Conservation (phyloP, 2,888 invertebrate species). For the Drosophila mercatorum region DNA sequence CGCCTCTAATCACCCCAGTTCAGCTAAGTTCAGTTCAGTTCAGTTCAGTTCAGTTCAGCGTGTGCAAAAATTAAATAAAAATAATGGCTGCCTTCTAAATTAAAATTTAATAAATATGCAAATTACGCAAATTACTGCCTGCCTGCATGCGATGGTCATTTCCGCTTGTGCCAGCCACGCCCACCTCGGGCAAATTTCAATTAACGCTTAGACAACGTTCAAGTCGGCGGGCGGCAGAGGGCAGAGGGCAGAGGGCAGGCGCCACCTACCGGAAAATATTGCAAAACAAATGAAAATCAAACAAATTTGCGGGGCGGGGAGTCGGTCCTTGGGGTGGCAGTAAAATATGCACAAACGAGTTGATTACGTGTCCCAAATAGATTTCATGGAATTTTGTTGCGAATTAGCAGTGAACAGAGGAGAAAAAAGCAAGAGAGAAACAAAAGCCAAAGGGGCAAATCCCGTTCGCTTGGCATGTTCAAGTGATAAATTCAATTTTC, state of each 20-base stretch:
- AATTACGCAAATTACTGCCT: constrained; percentile 68
- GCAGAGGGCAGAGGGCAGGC: constrained; percentile 2
- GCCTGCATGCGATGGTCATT: constrained; percentile 59
- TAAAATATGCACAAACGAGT: constrained; percentile 75
- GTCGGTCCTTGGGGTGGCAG: not conserved
- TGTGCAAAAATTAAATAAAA: not conserved
- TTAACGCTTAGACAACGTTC: constrained; percentile 59
- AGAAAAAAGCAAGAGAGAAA: constrained; percentile 17
- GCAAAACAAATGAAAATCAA: constrained; percentile 40
- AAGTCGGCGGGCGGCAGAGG: constrained; percentile 40
- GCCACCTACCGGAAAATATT: constrained; percentile 60
- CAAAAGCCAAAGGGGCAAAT: constrained; percentile 33
- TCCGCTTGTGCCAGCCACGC: constrained; percentile 57
- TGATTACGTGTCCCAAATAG: constrained; percentile 79
- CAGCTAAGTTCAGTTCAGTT: not conserved
- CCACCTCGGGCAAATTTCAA: constrained; percentile 68
- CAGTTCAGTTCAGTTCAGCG: not conserved
- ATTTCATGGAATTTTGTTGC: constrained; percentile 58
- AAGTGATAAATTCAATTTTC: constrained; percentile 81
- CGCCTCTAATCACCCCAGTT: constrained; percentile 66
- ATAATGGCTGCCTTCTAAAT: constrained; percentile 47
- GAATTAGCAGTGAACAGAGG: constrained; percentile 57
- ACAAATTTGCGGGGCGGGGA: not conserved
- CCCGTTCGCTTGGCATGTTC: constrained; percentile 68
- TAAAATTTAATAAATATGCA: constrained; percentile 76